A percentile compares a stretch with the other conserved stretches of the same genome.
These are phyloP conservation scores for Scaptomyza reducta DNA, from an alignment of 2,888 invertebrate species.

Conservation along the genomic window DNA sequence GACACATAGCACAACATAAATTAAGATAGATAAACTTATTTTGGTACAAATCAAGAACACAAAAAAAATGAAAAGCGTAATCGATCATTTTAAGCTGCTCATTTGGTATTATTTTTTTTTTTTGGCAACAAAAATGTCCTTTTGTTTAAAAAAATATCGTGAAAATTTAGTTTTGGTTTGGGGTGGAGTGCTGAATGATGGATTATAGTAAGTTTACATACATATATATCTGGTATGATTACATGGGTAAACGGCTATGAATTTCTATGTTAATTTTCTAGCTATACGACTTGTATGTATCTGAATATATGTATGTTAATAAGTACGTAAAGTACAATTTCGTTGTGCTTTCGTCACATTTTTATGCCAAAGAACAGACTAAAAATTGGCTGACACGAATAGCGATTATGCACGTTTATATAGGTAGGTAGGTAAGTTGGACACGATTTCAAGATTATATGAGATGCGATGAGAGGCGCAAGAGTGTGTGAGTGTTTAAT, in stretches of 20 bases:
- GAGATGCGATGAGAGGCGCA: conserved; percentile 27
- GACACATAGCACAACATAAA: conserved; percentile 39
- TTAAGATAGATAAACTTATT: conserved; percentile 13
- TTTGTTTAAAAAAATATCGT: not conserved
- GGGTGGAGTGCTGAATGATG: conserved; percentile 20
- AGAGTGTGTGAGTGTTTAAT: conserved; percentile 15
- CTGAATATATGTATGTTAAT: conserved; percentile 24
- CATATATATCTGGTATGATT: conserved; percentile 39
- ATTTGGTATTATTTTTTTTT: not conserved
- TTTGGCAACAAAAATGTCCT: conserved; percentile 9
- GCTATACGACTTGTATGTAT: conserved; percentile 28
- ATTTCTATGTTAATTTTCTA: conserved; percentile 46
- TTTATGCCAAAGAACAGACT: conserved; percentile 37
- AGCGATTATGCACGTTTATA: conserved; percentile 44
- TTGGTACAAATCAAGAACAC: conserved; percentile 14
- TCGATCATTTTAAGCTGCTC: conserved; percentile 1
- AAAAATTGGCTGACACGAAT: conserved; percentile 36
- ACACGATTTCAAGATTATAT: conserved; percentile 47
- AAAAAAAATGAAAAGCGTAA: conserved; percentile 16
- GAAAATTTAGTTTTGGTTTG: conserved; percentile 9
- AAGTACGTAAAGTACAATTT: conserved; percentile 44
- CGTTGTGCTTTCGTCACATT: conserved; percentile 13
- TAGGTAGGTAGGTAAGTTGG: conserved; percentile 49
- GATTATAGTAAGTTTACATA: conserved; percentile 46
- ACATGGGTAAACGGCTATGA: conserved; percentile 37